These are phyloP conservation scores for Oxytorus armatus DNA, from an alignment of 2,888 invertebrate species.

Conservation along the genomic window DNA sequence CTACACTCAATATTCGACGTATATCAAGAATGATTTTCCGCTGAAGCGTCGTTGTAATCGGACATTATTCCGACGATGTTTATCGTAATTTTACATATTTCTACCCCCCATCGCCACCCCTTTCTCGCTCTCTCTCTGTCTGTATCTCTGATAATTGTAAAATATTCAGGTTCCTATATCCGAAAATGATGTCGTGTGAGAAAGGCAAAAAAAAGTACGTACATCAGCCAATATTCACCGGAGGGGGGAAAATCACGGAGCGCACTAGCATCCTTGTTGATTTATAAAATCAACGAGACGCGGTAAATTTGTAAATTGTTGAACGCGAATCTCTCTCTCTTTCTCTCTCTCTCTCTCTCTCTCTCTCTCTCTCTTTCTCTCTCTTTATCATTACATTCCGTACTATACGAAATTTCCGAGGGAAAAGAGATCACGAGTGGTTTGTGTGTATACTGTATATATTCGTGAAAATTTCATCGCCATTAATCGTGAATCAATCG, in stretches of 20 bases:
- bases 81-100: not conserved
- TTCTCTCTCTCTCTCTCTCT: too few relatives aligned
- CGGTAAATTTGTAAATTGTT: too few relatives aligned
- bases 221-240: not conserved
- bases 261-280: not conserved
- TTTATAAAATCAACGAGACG: not conserved
- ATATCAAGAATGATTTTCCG: slow-evolving; percentile 51
- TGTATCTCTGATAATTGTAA: too few relatives aligned
- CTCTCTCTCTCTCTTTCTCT: too few relatives aligned
- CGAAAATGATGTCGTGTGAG: too few relatives aligned
- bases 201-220: not conserved
- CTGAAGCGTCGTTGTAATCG: not conserved
- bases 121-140: too few relatives aligned
- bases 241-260: not conserved
- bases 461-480: not conserved
- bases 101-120: not conserved
- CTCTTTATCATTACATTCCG: too few relatives aligned
- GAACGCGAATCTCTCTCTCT: too few relatives aligned
- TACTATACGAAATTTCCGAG: not conserved
- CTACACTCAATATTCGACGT: slow-evolving; percentile 46
- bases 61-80: slow-evolving; percentile 20
- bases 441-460: not conserved
- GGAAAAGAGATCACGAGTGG: not conserved
- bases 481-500: slow-evolving; percentile 13
- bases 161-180: too few relatives aligned